Percentiles rank a stretch among this genome's conserved stretches.
These are phyloP conservation scores for Zingel zingel DNA, from an alignment of 2,113 vertebrate genomes.

Conservation along the genomic window DNA sequence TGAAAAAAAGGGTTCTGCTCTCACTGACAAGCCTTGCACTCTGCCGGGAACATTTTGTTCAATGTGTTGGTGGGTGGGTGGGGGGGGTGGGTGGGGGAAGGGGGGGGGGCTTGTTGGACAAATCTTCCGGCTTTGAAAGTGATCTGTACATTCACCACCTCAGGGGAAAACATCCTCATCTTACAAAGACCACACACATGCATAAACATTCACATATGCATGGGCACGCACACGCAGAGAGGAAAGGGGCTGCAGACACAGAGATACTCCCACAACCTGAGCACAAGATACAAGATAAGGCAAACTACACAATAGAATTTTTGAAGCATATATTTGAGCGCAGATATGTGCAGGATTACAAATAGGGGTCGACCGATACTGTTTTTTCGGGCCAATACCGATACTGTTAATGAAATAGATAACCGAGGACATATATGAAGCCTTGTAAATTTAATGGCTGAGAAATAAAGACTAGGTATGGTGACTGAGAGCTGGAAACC, in stretches of 20 bases:
- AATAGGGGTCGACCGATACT: too few species aligned
- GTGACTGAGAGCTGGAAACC: too few species aligned
- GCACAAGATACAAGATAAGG: neutral
- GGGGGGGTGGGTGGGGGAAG: neutral
- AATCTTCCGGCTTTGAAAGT: constrained; percentile 55
- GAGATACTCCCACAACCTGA: neutral
- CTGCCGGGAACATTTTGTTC: constrained; percentile 52
- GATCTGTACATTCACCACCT: constrained; percentile 59
- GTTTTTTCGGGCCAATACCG: too few species aligned
- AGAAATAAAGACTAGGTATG: too few species aligned
- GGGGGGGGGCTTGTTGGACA: neutral
- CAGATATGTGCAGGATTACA: too few species aligned
- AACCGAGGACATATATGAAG: too few species aligned
- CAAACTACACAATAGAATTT: too few species aligned
- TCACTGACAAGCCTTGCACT: constrained; percentile 7
- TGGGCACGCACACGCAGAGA: neutral
- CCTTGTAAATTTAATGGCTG: too few species aligned
- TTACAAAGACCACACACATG: constrained; percentile 67
- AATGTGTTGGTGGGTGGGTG: neutral
- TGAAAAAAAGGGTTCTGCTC: neutral
- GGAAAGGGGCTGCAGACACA: neutral
- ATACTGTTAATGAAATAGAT: too few species aligned
- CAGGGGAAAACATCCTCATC: constrained; percentile 37
- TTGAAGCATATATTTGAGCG: too few species aligned
- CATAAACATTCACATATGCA: constrained; percentile 32